Evolutionary conservation across 2,888 invertebrate species (phyloP).

Genomic region (Limenitis camilla): DNA sequence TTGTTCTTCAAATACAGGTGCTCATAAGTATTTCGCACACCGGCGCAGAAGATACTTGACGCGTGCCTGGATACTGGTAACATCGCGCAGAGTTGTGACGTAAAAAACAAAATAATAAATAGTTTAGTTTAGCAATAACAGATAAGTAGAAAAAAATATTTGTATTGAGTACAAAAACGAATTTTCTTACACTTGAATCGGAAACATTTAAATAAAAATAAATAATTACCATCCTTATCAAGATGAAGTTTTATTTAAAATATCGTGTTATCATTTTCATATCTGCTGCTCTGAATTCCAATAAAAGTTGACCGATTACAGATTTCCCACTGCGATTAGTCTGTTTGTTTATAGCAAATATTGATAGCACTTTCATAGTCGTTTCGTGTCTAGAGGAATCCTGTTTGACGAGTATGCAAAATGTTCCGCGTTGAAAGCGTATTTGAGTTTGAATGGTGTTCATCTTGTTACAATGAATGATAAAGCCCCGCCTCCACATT

Average conservation of each 20-base stretch:
- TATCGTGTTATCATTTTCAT: background rate
- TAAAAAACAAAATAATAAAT: too few species aligned
- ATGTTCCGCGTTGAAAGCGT: conserved; percentile 10
- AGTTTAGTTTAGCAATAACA: too few species aligned
- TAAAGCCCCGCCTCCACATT: conserved; percentile 31
- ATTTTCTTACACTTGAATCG: too few species aligned
- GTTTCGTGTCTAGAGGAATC: background rate
- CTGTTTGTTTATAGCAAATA: background rate
- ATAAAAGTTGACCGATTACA: conserved; percentile 10
- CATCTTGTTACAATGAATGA: conserved; percentile 32
- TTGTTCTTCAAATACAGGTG: too few species aligned
- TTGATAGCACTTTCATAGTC: background rate
- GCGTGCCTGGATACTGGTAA: too few species aligned
- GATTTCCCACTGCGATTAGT: background rate
- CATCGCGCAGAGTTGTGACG: too few species aligned
- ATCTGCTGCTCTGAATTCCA: conserved; percentile 1
- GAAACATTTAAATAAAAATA: too few species aligned
- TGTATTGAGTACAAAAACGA: too few species aligned
- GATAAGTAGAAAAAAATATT: too few species aligned
- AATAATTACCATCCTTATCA: background rate
- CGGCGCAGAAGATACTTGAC: too few species aligned
- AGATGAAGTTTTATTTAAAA: background rate
- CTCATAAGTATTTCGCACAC: too few species aligned
- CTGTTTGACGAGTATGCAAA: conserved; percentile 12
- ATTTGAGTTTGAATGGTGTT: conserved; percentile 3